Evolutionary conservation across 1,140 invertebrate genomes (phyloP).

Genomic region (Lepidurus arcticus): DNA sequence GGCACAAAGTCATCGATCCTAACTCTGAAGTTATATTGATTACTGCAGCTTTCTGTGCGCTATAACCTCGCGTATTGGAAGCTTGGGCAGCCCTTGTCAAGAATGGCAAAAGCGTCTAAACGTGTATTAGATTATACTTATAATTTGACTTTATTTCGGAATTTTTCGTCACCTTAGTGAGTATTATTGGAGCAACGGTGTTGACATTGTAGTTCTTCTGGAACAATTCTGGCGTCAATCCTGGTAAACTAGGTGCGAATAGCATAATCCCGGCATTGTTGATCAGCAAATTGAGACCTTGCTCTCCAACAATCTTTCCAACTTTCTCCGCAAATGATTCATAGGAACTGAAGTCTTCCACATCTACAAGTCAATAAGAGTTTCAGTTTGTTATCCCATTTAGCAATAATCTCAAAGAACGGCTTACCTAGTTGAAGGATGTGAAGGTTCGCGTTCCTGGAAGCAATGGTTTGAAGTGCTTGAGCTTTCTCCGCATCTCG

Average conservation of each 20-base stretch:
- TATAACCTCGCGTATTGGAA: constrained; percentile 42
- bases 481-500: constrained; percentile 27
- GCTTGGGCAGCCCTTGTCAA: constrained; percentile 62
- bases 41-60: constrained; percentile 58
- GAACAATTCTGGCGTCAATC: constrained; percentile 64
- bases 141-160: not conserved
- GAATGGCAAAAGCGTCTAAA: constrained; percentile 40
- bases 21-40: constrained; percentile 78
- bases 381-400: not conserved
- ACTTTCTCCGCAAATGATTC: constrained; percentile 54
- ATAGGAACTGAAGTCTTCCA: constrained; percentile 54
- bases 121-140: not conserved
- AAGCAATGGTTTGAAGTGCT: constrained; percentile 24
- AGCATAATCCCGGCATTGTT: constrained; percentile 77
- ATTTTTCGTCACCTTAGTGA: constrained; percentile 47
- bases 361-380: constrained; percentile 52
- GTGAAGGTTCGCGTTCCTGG: constrained; percentile 22
- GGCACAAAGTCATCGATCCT: constrained; percentile 52
- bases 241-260: constrained; percentile 63
- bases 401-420: not conserved
- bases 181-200: constrained; percentile 71
- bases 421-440: constrained; percentile 30
- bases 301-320: constrained; percentile 49
- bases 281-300: constrained; percentile 72
- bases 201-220: constrained; percentile 65